phyloP scores from a whole-genome alignment of 2,797 vertebrate species.

The Anguilla obscura region DNA sequence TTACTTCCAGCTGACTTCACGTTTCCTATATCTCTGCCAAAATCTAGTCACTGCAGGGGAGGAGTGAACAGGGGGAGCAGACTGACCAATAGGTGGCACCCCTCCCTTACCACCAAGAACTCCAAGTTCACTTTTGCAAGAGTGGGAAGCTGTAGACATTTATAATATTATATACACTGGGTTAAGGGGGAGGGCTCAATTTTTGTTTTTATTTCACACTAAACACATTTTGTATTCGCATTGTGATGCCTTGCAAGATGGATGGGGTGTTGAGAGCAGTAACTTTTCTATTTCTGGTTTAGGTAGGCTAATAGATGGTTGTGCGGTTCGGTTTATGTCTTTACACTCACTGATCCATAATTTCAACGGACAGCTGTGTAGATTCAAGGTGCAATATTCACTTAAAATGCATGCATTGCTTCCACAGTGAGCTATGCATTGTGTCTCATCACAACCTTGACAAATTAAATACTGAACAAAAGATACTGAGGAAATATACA shows the following conservation, averaged over 20 bases:
- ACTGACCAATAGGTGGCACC: slow-evolving; percentile 8
- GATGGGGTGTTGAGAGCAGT: slow-evolving; percentile 13
- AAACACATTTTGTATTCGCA: not conserved
- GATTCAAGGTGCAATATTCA: not conserved
- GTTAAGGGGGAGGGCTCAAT: not conserved
- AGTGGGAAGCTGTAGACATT: not conserved
- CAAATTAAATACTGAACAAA: not conserved
- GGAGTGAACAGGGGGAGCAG: not conserved
- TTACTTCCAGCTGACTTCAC: not conserved
- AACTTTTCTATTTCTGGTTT: not conserved
- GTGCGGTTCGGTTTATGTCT: not conserved
- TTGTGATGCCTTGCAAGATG: not conserved
- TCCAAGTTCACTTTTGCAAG: not conserved
- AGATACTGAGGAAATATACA: slow-evolving; percentile 12
- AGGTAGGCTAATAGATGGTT: not conserved
- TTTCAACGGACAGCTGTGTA: not conserved
- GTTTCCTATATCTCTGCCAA: not conserved
- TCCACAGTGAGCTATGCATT: not conserved
- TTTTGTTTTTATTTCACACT: slow-evolving; percentile 1
- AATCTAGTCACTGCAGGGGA: not conserved
- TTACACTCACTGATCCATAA: not conserved
- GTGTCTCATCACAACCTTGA: not conserved
- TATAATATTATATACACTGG: not conserved
- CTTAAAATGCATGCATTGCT: not conserved
- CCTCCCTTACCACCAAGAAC: not conserved